Evolutionary conservation across 2,888 invertebrate genomes (phyloP).

Genomic region (Xanthia togata): DNA sequence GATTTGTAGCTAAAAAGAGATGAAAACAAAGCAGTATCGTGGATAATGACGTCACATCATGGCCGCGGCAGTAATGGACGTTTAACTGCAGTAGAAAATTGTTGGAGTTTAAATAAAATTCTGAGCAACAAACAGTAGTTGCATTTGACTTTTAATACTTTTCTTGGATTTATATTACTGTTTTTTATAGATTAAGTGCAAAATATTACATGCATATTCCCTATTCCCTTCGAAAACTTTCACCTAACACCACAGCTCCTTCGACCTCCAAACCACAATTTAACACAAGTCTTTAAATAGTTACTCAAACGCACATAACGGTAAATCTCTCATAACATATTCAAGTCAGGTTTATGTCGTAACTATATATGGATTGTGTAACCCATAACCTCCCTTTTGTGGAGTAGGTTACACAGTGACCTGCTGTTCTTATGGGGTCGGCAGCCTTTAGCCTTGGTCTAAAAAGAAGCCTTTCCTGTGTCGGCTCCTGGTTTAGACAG

Average conservation of each 20-base stretch:
- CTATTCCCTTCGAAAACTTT: neutral
- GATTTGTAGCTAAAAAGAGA: neutral
- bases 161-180: neutral
- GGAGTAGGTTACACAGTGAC: constrained; percentile 62
- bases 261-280: constrained; percentile 29
- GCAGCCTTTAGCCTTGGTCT: constrained; percentile 44
- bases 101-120: neutral
- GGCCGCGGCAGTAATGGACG: neutral
- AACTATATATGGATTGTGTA: constrained; percentile 59
- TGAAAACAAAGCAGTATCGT: neutral
- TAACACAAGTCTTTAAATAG: constrained; percentile 19
- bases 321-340: constrained; percentile 20
- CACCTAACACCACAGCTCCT: neutral
- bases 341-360: constrained; percentile 30
- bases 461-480: neutral
- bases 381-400: constrained; percentile 64
- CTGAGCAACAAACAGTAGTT: neutral
- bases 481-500: neutral
- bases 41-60: neutral
- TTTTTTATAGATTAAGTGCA: neutral
- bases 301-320: constrained; percentile 19
- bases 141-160: neutral
- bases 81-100: neutral
- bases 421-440: constrained; percentile 38
- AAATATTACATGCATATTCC: neutral